phyloP scores from a whole-genome alignment of 2,113 vertebrate genomes.

The Actenoides lindsayi region DNA sequence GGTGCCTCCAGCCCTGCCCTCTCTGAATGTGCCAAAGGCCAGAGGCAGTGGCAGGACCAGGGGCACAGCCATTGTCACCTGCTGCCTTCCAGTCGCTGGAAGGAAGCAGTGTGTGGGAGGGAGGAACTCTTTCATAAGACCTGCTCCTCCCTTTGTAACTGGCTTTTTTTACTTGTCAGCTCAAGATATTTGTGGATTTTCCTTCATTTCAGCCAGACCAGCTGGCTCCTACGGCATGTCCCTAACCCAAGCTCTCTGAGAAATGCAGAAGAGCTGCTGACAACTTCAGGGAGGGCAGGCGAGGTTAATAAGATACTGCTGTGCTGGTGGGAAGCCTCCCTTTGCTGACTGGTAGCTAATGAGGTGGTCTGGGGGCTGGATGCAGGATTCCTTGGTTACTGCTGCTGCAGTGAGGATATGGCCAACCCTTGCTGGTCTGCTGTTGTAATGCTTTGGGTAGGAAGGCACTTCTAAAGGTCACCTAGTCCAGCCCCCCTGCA shows the following conservation, averaged over 20 bases:
- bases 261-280: background rate
- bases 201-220: background rate
- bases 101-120: background rate
- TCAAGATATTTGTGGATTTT: background rate
- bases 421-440: background rate
- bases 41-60: background rate
- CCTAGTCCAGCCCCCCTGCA: too few relatives aligned
- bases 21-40: background rate
- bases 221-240: background rate
- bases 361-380: background rate
- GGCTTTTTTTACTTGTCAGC: background rate
- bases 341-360: background rate
- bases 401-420: background rate
- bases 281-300: background rate
- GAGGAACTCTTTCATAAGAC: background rate
- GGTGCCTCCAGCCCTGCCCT: background rate
- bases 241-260: background rate
- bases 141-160: background rate
- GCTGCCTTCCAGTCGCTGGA: background rate
- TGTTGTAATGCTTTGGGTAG: too few relatives aligned
- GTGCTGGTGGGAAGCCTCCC: background rate
- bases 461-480: too few relatives aligned
- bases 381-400: background rate
- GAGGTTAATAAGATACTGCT: background rate
- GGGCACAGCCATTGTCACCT: rapidly evolving